These are phyloP conservation scores for Chloebia gouldiae DNA, from an alignment of 2,113 vertebrate species.

Conservation along the genomic window DNA sequence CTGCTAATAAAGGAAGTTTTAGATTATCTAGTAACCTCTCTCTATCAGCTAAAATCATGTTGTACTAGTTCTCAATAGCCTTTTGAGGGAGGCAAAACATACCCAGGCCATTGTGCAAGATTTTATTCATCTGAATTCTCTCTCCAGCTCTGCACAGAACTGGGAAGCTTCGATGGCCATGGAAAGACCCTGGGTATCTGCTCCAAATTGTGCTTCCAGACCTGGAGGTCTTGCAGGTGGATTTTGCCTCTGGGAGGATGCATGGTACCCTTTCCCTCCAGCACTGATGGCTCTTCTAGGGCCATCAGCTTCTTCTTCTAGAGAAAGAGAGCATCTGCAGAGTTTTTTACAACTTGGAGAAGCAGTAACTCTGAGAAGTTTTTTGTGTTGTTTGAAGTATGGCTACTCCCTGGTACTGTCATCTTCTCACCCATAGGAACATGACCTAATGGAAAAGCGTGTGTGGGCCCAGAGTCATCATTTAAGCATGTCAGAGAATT, in stretches of 20 bases:
- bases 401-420: conserved; percentile 48
- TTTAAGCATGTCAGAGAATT: conserved; percentile 23
- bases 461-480: conserved; percentile 45
- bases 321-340: not conserved
- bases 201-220: not conserved
- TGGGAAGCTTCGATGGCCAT: not conserved
- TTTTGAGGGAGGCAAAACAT: not conserved
- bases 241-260: not conserved
- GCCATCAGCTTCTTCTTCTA: not conserved
- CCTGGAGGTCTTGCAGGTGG: not conserved
- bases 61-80: not conserved
- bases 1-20: not conserved
- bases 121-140: not conserved
- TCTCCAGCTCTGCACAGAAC: not conserved
- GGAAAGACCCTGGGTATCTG: not conserved
- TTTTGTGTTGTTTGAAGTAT: conserved; percentile 36
- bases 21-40: not conserved
- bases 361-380: not conserved
- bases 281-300: not conserved
- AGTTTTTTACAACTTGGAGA: not conserved
- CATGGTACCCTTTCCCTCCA: not conserved
- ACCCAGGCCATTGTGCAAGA: not conserved
- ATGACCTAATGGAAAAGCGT: conserved; percentile 38
- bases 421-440: conserved; percentile 29
- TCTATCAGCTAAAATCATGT: not conserved